phyloP scores from a whole-genome alignment of 2,888 invertebrate genomes.

The Dorcus hopei region DNA sequence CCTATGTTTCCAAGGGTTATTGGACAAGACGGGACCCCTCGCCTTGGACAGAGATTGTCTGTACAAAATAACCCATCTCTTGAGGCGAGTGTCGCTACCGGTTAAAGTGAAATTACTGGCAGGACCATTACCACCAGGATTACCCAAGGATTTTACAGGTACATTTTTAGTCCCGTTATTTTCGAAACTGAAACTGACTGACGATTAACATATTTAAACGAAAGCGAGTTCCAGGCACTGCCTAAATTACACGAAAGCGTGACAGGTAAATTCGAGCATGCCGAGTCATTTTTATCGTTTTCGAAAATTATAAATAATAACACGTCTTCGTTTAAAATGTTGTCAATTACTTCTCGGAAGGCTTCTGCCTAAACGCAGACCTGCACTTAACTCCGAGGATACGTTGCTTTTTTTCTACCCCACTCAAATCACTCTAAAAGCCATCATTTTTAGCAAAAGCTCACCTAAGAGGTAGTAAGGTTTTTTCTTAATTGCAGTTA shows the following conservation, averaged over 20 bases:
- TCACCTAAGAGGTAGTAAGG: no score
- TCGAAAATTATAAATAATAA: no score
- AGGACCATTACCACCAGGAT: conserved; percentile 58
- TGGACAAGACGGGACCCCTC: conserved; percentile 50
- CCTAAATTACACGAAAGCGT: not conserved
- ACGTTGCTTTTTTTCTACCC: no score
- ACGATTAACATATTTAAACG: not conserved
- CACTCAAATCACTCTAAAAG: no score
- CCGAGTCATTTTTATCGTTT: no score
- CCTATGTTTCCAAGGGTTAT: conserved; percentile 55
- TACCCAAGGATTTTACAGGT: conserved; percentile 65
- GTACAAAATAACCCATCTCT: conserved; percentile 52
- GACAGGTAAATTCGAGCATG: not conserved
- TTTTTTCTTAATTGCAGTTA: no score
- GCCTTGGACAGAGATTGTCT: conserved; percentile 53
- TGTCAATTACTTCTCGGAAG: no score
- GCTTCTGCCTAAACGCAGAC: no score
- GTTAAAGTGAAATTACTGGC: conserved; percentile 59
- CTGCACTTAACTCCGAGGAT: no score
- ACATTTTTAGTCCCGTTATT: not conserved
- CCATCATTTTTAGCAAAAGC: no score
- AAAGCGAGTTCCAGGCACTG: not conserved
- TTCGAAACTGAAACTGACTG: no score
- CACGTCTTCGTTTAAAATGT: no score
- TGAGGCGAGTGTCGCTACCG: conserved; percentile 59